Evolutionary conservation across 2,888 invertebrate genomes (phyloP).

Genomic region (Eupsilia transversa): DNA sequence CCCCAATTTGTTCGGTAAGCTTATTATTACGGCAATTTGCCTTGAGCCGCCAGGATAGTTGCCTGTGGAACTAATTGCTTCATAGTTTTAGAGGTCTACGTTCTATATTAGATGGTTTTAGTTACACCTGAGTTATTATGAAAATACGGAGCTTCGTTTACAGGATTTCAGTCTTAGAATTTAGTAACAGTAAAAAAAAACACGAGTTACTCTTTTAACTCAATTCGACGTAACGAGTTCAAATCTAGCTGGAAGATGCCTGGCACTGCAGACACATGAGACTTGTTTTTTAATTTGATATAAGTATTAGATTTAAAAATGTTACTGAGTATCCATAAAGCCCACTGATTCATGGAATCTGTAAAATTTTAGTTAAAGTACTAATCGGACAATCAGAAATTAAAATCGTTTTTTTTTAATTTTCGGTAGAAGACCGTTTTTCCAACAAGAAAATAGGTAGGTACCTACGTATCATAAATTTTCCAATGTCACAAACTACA

Average conservation of each 20-base stretch:
- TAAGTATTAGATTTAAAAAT: too few species aligned
- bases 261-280: too few species aligned
- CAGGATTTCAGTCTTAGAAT: not conserved
- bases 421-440: not conserved
- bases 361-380: too few species aligned
- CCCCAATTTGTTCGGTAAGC: slow-evolving; percentile 43
- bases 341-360: too few species aligned
- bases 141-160: not conserved
- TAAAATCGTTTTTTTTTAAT: too few species aligned
- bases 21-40: slow-evolving; percentile 50
- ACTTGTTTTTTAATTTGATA: not conserved
- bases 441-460: not conserved
- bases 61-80: slow-evolving; percentile 31
- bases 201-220: not conserved
- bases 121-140: slow-evolving; percentile 4
- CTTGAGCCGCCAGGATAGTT: slow-evolving; percentile 3
- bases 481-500: slow-evolving; percentile 5
- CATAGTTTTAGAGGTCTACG: slow-evolving; percentile 12
- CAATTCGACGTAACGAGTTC: too few species aligned
- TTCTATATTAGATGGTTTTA: slow-evolving; percentile 5
- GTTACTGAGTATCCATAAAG: too few species aligned
- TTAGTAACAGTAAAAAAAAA: not conserved
- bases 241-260: too few species aligned
- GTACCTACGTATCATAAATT: not conserved
- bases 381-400: too few species aligned